Evolutionary conservation across 2,113 vertebrate species (phyloP).

Genomic region (Sitta europaea): DNA sequence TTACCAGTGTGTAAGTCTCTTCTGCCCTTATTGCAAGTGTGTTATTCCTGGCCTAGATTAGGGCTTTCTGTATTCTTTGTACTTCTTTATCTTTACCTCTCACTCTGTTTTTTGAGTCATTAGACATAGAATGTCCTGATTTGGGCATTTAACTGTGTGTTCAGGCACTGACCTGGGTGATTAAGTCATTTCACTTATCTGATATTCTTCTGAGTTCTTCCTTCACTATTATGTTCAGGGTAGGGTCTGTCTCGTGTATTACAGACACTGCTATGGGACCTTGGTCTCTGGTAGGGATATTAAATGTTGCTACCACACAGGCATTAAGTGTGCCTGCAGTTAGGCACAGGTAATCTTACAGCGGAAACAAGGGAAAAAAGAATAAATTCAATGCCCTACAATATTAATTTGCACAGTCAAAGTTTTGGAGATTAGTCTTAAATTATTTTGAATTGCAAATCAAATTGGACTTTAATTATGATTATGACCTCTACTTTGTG

Average conservation of each 20-base stretch:
- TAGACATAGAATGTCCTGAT: not conserved
- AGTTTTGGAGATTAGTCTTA: conserved; percentile 34
- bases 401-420: not conserved
- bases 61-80: not conserved
- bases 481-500: not conserved
- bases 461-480: not conserved
- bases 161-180: not conserved
- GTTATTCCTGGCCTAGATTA: not conserved
- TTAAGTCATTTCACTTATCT: not conserved
- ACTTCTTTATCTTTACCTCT: not conserved
- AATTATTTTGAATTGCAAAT: conserved; percentile 55
- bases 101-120: not conserved
- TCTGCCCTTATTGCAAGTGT: not conserved
- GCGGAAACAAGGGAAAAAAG: not conserved
- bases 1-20: not conserved
- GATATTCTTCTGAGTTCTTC: not conserved
- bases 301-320: not conserved
- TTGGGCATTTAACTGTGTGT: not conserved
- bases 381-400: not conserved
- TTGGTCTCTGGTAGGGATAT: not conserved
- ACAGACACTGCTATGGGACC: not conserved
- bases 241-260: not conserved
- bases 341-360: not conserved
- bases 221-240: not conserved
- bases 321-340: not conserved